These are phyloP conservation scores for Mimumesa dahlbomi DNA, from an alignment of 2,888 invertebrate genomes.

Conservation along the genomic window DNA sequence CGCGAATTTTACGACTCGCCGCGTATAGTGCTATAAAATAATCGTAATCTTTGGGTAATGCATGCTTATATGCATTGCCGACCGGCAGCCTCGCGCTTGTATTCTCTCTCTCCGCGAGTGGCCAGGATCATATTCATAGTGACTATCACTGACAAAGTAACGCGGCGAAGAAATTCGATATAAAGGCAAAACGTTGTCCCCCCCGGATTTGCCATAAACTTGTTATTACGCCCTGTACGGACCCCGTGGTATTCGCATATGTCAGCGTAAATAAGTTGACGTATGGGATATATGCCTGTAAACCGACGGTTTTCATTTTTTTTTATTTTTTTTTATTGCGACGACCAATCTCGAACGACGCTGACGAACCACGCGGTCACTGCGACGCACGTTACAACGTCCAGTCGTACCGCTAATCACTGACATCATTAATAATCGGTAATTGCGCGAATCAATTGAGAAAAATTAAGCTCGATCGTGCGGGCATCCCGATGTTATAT, in stretches of 20 bases:
- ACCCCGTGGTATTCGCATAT: constrained; percentile 31
- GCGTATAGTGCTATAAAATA: constrained; percentile 65
- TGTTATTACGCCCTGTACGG: constrained; percentile 40
- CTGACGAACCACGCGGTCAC: no score
- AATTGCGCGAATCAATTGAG: constrained; percentile 62
- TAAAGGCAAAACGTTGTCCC: constrained; percentile 48
- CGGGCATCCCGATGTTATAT: constrained; percentile 24
- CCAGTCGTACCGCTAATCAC: constrained; percentile 49
- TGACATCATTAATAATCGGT: constrained; percentile 62
- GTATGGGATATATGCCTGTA: constrained; percentile 12
- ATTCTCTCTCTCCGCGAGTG: constrained; percentile 18
- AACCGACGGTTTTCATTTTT: constrained; percentile 19
- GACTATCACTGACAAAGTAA: constrained; percentile 60
- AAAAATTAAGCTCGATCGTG: constrained; percentile 55
- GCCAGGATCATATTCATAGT: constrained; percentile 27
- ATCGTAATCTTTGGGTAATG: constrained; percentile 67
- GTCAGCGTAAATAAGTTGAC: constrained; percentile 53
- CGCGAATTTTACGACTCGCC: constrained; percentile 66
- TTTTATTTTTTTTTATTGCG: no score
- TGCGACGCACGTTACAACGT: no score
- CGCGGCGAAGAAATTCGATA: constrained; percentile 49
- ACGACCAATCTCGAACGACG: no score
- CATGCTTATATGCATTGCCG: constrained; percentile 60
- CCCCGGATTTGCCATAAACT: constrained; percentile 49
- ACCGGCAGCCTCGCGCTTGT: constrained; percentile 57